These are phyloP conservation scores for Ethmia dodecea DNA, from an alignment of 2,888 invertebrate species.

Conservation along the genomic window DNA sequence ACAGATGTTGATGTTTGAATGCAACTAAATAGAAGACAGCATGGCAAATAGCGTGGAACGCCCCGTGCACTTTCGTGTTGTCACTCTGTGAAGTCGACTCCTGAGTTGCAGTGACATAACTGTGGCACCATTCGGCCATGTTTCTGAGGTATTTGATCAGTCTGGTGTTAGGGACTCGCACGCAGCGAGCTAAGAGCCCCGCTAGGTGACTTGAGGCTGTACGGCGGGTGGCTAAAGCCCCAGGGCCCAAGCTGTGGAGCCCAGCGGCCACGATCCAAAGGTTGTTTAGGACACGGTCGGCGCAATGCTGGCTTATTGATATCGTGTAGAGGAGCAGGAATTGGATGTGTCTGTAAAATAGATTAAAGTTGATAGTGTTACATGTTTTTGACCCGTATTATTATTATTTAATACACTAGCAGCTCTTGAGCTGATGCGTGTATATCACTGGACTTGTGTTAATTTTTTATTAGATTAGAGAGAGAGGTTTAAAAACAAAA, in stretches of 20 bases:
- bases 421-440: too few relatives aligned
- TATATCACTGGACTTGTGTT: too few relatives aligned
- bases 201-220: constrained; percentile 63
- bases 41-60: constrained; percentile 96
- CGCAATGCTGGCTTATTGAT: constrained; percentile 66
- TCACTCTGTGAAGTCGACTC: constrained; percentile 61
- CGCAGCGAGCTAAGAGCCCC: constrained; percentile 61
- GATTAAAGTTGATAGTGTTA: too few relatives aligned
- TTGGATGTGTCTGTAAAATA: constrained; percentile 62
- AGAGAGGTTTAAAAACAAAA: too few relatives aligned
- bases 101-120: constrained; percentile 84
- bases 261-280: constrained; percentile 64
- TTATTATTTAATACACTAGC: too few relatives aligned
- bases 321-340: constrained; percentile 68
- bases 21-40: constrained; percentile 94
- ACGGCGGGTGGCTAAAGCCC: constrained; percentile 52
- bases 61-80: constrained; percentile 82
- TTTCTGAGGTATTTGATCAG: constrained; percentile 74
- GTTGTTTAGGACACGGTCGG: constrained; percentile 51
- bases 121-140: constrained; percentile 90
- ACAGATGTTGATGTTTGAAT: constrained; percentile 91
- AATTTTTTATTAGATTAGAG: too few relatives aligned
- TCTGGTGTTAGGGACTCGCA: constrained; percentile 55
- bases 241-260: constrained; percentile 48
- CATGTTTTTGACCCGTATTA: too few relatives aligned